Evolutionary conservation across 2,113 vertebrate species (phyloP).

Genomic region (Rhinichthys klamathensis): DNA sequence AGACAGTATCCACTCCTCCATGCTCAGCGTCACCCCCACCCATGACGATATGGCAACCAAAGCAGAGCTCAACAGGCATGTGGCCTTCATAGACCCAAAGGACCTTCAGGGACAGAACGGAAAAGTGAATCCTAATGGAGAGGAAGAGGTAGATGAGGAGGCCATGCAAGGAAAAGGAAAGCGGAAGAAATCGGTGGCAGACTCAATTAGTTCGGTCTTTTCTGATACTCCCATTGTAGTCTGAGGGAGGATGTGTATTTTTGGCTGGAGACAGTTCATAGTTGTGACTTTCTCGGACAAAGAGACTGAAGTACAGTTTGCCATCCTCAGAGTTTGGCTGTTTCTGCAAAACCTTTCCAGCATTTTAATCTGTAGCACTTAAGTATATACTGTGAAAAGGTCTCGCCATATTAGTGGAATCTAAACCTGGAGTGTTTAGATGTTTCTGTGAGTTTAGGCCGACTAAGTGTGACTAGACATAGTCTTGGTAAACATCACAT

Average conservation of each 20-base stretch:
- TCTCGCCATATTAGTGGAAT: slow-evolving; percentile 62
- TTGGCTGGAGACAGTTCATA: slow-evolving; percentile 54
- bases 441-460: slow-evolving; percentile 21
- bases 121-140: slow-evolving; percentile 83
- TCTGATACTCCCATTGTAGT: slow-evolving; percentile 98
- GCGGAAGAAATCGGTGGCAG: slow-evolving; percentile 92
- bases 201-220: slow-evolving; percentile 96
- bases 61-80: slow-evolving; percentile 77
- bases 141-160: slow-evolving; percentile 73
- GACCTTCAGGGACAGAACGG: slow-evolving; percentile 87
- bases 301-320: slow-evolving; percentile 52
- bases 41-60: slow-evolving; percentile 79
- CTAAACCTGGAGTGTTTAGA: slow-evolving; percentile 40
- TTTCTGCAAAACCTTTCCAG: slow-evolving; percentile 73
- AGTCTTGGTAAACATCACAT: slow-evolving; percentile 7
- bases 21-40: slow-evolving; percentile 91
- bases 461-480: slow-evolving; percentile 24
- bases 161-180: slow-evolving; percentile 77
- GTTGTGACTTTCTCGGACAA: slow-evolving; percentile 61
- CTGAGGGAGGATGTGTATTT: slow-evolving; percentile 70
- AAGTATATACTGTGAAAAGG: slow-evolving; percentile 82
- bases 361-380: slow-evolving; percentile 82
- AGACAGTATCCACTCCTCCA: slow-evolving; percentile 94
- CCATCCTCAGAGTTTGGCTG: slow-evolving; percentile 47
- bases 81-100: slow-evolving; percentile 84